A percentile compares a stretch with the other conserved stretches of the same genome.
phyloP scores from a whole-genome alignment of 1,140 invertebrate species.

The Drosophila pectinifera region DNA sequence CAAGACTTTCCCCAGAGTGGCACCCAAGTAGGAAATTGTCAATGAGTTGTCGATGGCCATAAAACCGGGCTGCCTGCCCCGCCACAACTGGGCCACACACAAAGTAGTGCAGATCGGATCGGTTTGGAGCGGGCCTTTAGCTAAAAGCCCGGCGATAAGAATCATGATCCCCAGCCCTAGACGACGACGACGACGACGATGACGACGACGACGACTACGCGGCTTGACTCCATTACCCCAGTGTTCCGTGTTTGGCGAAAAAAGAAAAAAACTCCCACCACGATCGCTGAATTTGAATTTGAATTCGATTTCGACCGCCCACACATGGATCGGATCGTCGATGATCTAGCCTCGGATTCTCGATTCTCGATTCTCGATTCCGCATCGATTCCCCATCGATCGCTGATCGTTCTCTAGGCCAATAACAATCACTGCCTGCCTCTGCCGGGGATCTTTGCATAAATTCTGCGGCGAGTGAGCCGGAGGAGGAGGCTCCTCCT shows the following conservation, averaged over 20 bases:
- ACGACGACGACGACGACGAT: constrained; percentile 17
- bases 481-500: constrained; percentile 36
- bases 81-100: constrained; percentile 67
- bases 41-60: constrained; percentile 58
- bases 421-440: constrained; percentile 70
- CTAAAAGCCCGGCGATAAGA: constrained; percentile 73
- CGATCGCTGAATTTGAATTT: constrained; percentile 42
- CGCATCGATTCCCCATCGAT: constrained; percentile 34
- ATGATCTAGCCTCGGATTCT: constrained; percentile 20
- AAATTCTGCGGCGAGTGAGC: constrained; percentile 54
- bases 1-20: constrained; percentile 73
- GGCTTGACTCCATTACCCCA: constrained; percentile 47
- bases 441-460: constrained; percentile 58
- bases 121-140: constrained; percentile 56
- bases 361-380: constrained; percentile 6
- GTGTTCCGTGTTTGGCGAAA: constrained; percentile 13
- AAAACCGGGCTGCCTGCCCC: constrained; percentile 30
- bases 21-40: constrained; percentile 78
- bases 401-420: constrained; percentile 71
- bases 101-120: constrained; percentile 41
- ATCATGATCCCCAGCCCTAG: constrained; percentile 65
- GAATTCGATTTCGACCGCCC: constrained; percentile 78
- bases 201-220: constrained; percentile 7
- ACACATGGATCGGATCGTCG: constrained; percentile 47
- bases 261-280: constrained; percentile 22